Evolutionary conservation across 2,113 vertebrate genomes (phyloP), one percentile per base, ranked within the genome.

Genomic region (Vireo altiloquus): DNA sequence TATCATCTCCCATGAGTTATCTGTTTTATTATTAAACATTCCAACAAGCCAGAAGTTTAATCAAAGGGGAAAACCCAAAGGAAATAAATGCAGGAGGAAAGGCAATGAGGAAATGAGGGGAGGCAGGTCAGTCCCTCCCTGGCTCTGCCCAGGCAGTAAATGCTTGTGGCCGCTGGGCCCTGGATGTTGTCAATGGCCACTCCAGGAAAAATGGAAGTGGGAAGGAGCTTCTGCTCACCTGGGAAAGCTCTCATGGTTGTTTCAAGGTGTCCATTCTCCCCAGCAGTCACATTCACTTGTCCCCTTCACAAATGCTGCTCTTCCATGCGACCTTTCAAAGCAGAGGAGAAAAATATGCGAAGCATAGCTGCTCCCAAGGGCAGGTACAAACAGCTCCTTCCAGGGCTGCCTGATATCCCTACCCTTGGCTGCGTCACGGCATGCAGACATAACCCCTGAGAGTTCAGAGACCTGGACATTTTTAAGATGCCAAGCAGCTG

Each of bases 61-160:
- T 96, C 89, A 91, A 95, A 94, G 89, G 77, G 92, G 95, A 97
- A 95, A 95, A 78, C 94, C 92, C 95, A 91, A 60, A 94, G 95
- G 95, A 95, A 97, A 89, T 91, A 81, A 92, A 94, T 16, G 35
- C 72, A 84, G 76, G 79, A 92, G 71, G 88, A 88, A 90, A 68
- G 70, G 82, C 90, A 87, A 46, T 52, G 31, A 92, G 95, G 96
- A 95, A 93, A 35, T 30, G 13, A 59, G 69, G 72, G 60, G 92
- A 75, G 90, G 87, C 0, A 1, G 90, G 65, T 63, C 88, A 11
- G 49, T 33, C 70, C 78, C 57, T 50, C 77, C 54, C 24, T 1
- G 11, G 65, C 75, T 68, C 75, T 75, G 61, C n/a, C 25, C 3
- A 3, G 68, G 77, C 83, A 59, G 22, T 19, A 21, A 47, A 21